Evolutionary conservation across 2,797 vertebrate genomes (phyloP).

Genomic region (Sciaenops ocellatus): DNA sequence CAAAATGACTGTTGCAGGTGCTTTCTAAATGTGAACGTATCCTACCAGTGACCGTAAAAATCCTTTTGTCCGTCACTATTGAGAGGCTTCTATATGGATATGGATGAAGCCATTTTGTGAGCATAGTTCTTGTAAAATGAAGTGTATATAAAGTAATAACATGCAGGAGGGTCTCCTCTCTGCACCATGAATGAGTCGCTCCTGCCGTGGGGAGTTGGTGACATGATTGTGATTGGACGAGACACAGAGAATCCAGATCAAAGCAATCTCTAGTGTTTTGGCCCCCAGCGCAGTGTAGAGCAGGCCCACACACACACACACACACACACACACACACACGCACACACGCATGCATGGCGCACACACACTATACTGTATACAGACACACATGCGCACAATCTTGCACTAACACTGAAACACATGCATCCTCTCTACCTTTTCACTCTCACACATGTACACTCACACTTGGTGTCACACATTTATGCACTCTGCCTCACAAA

Average conservation of each 20-base stretch:
- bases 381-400: constrained; percentile 52
- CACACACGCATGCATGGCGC: constrained; percentile 56
- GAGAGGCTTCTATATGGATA: constrained; percentile 58
- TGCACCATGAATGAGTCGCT: constrained; percentile 85
- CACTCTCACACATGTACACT: constrained; percentile 65
- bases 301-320: constrained; percentile 80
- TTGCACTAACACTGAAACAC: constrained; percentile 62
- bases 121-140: constrained; percentile 77
- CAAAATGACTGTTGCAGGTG: constrained; percentile 1
- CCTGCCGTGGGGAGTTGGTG: constrained; percentile 85
- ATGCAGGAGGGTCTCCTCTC: constrained; percentile 82
- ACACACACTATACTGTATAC: constrained; percentile 51
- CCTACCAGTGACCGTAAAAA: constrained; percentile 36
- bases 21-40: constrained; percentile 24
- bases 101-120: constrained; percentile 80
- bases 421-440: constrained; percentile 74
- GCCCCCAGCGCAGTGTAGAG: constrained; percentile 86
- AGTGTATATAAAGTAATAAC: constrained; percentile 84
- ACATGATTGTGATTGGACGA: constrained; percentile 90
- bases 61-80: constrained; percentile 50
- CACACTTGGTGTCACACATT: constrained; percentile 68
- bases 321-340: constrained; percentile 54
- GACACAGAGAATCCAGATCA: constrained; percentile 90
- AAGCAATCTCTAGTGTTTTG: constrained; percentile 91
- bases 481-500: constrained; percentile 61